Evolutionary conservation across 2,113 vertebrate genomes (phyloP).

Genomic region (Sylvicapra grimmia): DNA sequence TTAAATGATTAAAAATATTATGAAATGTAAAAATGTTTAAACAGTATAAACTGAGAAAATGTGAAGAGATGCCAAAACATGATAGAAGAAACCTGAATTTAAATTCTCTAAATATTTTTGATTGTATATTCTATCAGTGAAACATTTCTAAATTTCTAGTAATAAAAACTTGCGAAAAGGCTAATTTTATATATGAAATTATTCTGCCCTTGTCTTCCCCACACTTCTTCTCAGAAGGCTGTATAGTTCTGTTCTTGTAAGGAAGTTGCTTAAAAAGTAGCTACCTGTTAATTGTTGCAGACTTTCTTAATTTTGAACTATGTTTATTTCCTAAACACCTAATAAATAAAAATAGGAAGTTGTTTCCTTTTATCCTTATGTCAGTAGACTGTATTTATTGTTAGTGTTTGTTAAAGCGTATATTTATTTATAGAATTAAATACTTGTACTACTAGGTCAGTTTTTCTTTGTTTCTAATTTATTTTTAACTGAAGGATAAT

Average conservation of each 20-base stretch:
- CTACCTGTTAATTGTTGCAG: neutral
- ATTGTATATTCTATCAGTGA: neutral
- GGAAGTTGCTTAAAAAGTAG: neutral
- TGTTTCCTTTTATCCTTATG: neutral
- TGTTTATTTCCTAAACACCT: neutral
- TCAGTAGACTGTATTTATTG: neutral
- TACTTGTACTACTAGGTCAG: neutral
- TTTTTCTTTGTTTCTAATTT: neutral
- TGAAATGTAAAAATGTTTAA: neutral
- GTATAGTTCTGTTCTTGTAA: neutral
- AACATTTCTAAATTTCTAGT: neutral
- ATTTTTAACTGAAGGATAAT: neutral
- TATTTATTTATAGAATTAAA: neutral
- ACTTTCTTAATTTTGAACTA: neutral
- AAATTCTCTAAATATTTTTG: neutral
- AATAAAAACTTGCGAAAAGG: neutral
- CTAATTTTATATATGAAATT: neutral
- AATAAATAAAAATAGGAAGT: neutral
- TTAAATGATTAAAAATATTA: neutral
- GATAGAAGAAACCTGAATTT: neutral
- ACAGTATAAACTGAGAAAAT: neutral
- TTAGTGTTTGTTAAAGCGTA: neutral
- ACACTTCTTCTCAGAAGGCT: neutral
- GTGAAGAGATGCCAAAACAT: neutral
- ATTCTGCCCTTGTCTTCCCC: neutral